Base-by-base conservation (phyloP, 2,888 invertebrate genomes). In the Platycnemis pennipes region DNA sequence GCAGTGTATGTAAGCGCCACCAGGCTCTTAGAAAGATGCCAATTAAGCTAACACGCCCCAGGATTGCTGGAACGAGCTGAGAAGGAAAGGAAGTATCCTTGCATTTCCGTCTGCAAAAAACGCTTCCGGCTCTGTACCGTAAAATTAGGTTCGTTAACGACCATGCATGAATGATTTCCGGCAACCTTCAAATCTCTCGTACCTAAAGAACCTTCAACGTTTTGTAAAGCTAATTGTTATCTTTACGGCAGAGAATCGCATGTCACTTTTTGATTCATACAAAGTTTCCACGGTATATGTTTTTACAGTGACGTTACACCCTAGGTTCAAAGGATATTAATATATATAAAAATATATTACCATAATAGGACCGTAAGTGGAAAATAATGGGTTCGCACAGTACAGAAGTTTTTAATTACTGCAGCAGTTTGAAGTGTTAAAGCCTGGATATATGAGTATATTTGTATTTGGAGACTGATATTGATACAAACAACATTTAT, bases 81-180 rank as follows among this genome's bases (percentile, higher is more conserved):
- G 2, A 37, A 77, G 37, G 26, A 26, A 26, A 77, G 37, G 77
- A 77, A 69, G 69, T 4, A 13, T 37, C 31, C 37, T 37, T 77
- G 37, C 77, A 77, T 77, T 77, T 77, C 77, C 77, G 31, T 37
- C 69, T 31, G 16, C 0, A 37, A 77, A 77, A 37, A 37, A 77
- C 16, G 77, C 31, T 16, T 77, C 37, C 77, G 77, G 77, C 31
- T 77, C 37, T 7, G 77, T 37, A 37, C 77, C 77, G 77, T 77
- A 37, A 77, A 77, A 77, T 77, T 37, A 37, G 77, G 37, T 77
- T 37, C 77, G 77, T 77, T 77, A 77, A 37, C 31, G 77, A 2
- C 37, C 77, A 77, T 77, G 77, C 77, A 77, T 77, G 26, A 77
- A 77, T 77, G 77, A 77, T 77, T 37, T 13, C 77, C 77, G 31